Evolutionary conservation across 2,888 invertebrate genomes (phyloP).

Genomic region (Trisateles emortualis): DNA sequence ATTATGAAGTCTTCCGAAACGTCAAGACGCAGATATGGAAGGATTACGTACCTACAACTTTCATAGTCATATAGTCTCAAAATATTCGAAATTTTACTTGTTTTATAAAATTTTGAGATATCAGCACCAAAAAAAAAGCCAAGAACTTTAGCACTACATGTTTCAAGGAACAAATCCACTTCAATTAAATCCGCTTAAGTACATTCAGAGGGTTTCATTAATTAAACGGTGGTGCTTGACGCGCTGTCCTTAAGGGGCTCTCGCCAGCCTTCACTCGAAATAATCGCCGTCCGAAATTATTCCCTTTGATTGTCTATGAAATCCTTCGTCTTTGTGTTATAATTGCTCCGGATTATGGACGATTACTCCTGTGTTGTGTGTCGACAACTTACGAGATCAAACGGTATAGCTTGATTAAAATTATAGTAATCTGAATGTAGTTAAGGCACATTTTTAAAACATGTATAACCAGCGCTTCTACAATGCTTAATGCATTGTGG

Average conservation of each 20-base stretch:
- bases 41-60: too few species aligned
- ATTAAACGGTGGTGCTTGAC: conserved; percentile 70
- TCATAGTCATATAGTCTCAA: too few species aligned
- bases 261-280: conserved; percentile 65
- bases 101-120: not conserved
- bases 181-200: conserved; percentile 46
- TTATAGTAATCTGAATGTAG: conserved; percentile 1
- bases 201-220: conserved; percentile 66
- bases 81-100: too few species aligned
- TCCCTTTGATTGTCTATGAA: conserved; percentile 75
- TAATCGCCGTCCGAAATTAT: conserved; percentile 78
- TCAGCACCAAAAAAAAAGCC: not conserved
- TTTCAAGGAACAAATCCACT: conserved; percentile 41
- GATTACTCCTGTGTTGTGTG: conserved; percentile 47
- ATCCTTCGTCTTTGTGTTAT: conserved; percentile 64
- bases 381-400: conserved; percentile 34
- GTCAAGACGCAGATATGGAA: too few species aligned
- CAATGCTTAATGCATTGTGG: too few species aligned
- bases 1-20: too few species aligned
- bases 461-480: too few species aligned
- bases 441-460: not conserved
- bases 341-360: conserved; percentile 65
- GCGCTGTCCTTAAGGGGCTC: conserved; percentile 52
- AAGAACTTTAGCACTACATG: conserved; percentile 22
- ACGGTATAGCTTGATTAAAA: conserved; percentile 26